phyloP scores from a whole-genome alignment of 2,888 invertebrate genomes.

The Chalcis sispes region DNA sequence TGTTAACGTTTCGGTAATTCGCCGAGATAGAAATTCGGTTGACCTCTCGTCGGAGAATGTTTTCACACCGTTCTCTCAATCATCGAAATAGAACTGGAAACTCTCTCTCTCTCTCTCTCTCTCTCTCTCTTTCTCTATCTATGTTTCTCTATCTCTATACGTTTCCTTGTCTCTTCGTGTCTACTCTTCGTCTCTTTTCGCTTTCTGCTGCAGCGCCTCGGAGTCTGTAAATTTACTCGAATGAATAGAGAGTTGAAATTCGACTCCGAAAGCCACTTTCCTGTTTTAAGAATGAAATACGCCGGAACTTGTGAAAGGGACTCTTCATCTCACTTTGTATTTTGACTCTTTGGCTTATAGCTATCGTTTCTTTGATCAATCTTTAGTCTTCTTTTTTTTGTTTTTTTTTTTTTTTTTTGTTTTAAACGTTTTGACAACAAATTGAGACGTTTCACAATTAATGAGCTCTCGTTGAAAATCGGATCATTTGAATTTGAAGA shows the following conservation, averaged over 20 bases:
- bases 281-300: conserved; percentile 43
- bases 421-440: not conserved
- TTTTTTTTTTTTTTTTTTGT: not conserved
- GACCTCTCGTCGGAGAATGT: conserved; percentile 12
- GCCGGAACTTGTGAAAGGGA: conserved; percentile 29
- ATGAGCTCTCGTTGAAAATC: no score
- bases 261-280: conserved; percentile 38
- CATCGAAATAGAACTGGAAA: conserved; percentile 44
- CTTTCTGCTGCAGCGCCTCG: not conserved
- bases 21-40: not conserved
- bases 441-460: conserved; percentile 22
- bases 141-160: no score
- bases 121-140: no score
- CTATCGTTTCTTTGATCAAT: conserved; percentile 13
- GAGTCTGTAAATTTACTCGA: conserved; percentile 44
- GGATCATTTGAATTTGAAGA: no score
- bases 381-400: no score
- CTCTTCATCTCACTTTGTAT: conserved; percentile 18
- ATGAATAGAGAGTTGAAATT: conserved; percentile 44
- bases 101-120: not conserved
- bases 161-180: no score
- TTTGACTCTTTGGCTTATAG: conserved; percentile 24
- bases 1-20: not conserved
- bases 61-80: conserved; percentile 37
- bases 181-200: no score